Evolutionary conservation across 2,797 vertebrate species (phyloP).

Genomic region (Alosa sapidissima): DNA sequence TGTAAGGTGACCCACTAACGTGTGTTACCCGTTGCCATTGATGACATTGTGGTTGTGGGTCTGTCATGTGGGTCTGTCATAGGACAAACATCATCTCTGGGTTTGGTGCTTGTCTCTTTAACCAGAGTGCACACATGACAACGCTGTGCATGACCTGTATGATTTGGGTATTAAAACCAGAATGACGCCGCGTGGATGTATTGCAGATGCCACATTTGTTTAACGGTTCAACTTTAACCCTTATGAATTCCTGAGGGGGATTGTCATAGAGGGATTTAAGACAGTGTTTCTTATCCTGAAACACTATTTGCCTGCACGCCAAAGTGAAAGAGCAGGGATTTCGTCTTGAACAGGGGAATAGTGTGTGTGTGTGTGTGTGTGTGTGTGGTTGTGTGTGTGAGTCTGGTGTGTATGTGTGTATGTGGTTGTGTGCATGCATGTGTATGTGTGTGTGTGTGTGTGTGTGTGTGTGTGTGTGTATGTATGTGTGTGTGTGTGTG

Average conservation of each 20-base stretch:
- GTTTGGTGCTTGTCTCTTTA: neutral
- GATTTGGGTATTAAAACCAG: neutral
- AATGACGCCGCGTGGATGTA: neutral
- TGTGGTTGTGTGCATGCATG: neutral
- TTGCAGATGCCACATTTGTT: neutral
- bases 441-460: neutral
- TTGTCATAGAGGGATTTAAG: constrained; percentile 16
- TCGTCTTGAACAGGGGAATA: neutral
- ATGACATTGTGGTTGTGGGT: neutral
- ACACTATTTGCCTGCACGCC: neutral
- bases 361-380: neutral
- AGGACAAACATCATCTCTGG: neutral
- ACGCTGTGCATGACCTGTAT: neutral
- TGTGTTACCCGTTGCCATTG: neutral
- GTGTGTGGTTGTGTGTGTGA: constrained; percentile 8
- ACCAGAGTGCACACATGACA: neutral
- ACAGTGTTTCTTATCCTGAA: neutral
- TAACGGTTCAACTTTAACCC: no score
- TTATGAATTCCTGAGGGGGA: neutral
- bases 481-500: no score
- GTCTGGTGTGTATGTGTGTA: neutral
- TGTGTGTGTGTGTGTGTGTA: no score
- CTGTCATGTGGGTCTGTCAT: neutral
- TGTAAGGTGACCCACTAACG: neutral
- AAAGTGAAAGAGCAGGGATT: constrained; percentile 10